Conservation (phyloP, 2,113 vertebrate species). For the Cryptomyrus ogoouensis region DNA sequence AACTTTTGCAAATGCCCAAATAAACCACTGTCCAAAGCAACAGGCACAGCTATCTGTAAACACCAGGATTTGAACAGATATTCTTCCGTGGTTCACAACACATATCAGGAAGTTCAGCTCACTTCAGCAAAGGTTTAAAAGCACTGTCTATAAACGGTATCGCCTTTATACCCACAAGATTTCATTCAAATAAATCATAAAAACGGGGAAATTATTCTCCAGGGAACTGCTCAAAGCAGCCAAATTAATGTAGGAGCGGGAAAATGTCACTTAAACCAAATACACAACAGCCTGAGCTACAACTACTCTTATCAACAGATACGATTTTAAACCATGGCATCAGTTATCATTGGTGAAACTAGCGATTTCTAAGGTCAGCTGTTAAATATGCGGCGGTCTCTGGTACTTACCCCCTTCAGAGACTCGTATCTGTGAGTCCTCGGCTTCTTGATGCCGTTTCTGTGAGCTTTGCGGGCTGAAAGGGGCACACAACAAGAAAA, state of each 20-base stretch:
- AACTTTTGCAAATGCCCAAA: neutral
- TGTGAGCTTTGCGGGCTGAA: conserved; percentile 90
- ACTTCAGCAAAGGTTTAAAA: neutral
- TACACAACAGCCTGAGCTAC: neutral
- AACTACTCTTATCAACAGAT: neutral
- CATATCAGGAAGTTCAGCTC: neutral
- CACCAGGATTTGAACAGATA: neutral
- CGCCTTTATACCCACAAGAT: neutral
- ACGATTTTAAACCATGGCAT: neutral
- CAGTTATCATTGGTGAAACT: neutral
- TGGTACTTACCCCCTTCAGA: conserved; percentile 81
- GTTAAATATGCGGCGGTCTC: neutral
- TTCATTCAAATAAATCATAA: neutral
- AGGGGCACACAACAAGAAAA: neutral
- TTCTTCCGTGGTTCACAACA: neutral
- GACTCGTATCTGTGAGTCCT: conserved; percentile 81
- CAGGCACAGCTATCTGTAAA: neutral
- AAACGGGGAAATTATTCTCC: neutral
- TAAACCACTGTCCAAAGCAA: neutral
- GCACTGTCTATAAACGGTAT: neutral
- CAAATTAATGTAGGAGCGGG: neutral
- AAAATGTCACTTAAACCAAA: neutral
- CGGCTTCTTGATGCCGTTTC: conserved; percentile 97
- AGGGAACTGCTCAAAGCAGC: neutral
- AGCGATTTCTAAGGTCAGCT: neutral